Evolutionary conservation across 2,113 vertebrate genomes (phyloP).

Genomic region (Proteles cristata): DNA sequence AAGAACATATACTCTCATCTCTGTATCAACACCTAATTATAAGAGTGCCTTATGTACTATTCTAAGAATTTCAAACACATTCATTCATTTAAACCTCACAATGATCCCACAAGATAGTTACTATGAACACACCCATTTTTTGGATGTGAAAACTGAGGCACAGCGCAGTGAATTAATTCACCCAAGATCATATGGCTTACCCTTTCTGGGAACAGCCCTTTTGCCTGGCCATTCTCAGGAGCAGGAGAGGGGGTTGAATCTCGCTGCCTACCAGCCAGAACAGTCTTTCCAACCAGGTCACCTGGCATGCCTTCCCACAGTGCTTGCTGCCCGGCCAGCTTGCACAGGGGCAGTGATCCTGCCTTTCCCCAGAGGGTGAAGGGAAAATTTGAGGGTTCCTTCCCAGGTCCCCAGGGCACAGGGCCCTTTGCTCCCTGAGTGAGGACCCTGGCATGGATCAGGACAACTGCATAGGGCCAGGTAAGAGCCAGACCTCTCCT

Average conservation of each 20-base stretch:
- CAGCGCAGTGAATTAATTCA: background rate
- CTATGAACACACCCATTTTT: background rate
- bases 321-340: background rate
- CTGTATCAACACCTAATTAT: background rate
- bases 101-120: background rate
- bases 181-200: background rate
- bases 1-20: background rate
- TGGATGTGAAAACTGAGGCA: background rate
- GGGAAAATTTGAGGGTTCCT: background rate
- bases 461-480: background rate
- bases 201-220: background rate
- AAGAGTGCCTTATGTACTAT: background rate
- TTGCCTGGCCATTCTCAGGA: background rate
- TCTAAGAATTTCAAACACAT: background rate
- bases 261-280: background rate
- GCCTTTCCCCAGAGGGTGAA: background rate
- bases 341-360: background rate
- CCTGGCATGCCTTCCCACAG: background rate
- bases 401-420: background rate
- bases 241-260: background rate
- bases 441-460: background rate
- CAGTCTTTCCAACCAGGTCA: background rate
- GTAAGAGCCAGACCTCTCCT: background rate
- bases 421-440: background rate
- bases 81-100: background rate